Conservation (phyloP, 2,888 invertebrate genomes). For the Tanypteryx hageni region DNA sequence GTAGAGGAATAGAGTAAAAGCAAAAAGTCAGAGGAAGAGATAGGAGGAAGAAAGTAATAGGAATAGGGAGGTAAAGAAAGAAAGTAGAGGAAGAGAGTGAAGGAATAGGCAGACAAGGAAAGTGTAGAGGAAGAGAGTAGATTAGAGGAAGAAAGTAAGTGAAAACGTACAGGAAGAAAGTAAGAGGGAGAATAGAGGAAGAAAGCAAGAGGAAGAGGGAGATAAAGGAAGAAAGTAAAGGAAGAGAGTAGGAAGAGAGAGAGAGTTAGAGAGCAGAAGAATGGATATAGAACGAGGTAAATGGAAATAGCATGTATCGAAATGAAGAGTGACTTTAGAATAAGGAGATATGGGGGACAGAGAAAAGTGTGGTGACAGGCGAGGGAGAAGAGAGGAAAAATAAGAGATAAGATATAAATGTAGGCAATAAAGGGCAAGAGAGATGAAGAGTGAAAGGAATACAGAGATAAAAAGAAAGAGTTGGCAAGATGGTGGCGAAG, state of each 20-base stretch:
- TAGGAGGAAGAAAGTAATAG: not conserved
- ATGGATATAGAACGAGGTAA: not conserved
- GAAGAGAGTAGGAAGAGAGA: not conserved
- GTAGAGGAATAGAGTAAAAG: not conserved
- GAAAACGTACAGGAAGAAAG: too few relatives aligned
- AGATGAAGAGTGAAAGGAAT: too few relatives aligned
- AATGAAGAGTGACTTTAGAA: too few relatives aligned
- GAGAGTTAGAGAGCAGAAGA: not conserved
- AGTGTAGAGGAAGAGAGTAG: too few relatives aligned
- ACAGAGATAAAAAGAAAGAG: too few relatives aligned
- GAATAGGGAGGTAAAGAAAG: not conserved
- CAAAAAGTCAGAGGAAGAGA: not conserved
- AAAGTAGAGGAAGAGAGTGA: not conserved
- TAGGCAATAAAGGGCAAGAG: too few relatives aligned
- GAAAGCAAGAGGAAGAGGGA: not conserved
- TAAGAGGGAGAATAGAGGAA: not conserved
- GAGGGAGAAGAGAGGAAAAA: not conserved
- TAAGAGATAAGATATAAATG: too few relatives aligned
- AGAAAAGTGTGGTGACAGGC: not conserved
- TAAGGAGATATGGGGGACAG: not conserved
- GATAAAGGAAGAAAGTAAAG: not conserved
- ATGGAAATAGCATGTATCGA: too few relatives aligned
- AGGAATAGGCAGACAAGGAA: too few relatives aligned
- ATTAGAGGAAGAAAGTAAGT: too few relatives aligned
- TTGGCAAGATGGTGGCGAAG: not conserved